Percentiles rank a stretch among this genome's conserved stretches.
phyloP scores from a whole-genome alignment of 23 tunicate genomes.

The Styela clava region DNA sequence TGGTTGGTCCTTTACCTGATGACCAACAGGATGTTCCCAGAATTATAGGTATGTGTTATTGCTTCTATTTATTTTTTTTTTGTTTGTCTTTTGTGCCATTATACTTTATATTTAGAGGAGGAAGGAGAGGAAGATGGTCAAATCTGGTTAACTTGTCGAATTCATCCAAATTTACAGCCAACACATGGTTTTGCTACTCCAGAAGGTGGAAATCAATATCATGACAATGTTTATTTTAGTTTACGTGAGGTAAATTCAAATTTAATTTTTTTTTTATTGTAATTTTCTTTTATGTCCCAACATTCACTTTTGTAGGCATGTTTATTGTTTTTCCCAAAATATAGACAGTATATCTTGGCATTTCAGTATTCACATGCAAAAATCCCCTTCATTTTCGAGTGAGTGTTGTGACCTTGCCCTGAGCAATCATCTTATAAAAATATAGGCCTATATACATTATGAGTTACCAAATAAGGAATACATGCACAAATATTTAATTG shows the following conservation, averaged over 20 bases:
- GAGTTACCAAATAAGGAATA: too few relatives aligned
- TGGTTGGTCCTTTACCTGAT: not conserved
- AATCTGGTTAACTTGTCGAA: not conserved
- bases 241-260: not conserved
- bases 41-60: not conserved
- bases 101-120: not conserved
- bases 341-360: too few relatives aligned
- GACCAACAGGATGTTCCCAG: not conserved
- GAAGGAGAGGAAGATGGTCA: not conserved
- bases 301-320: too few relatives aligned
- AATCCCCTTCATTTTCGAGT: too few relatives aligned
- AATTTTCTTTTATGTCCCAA: not conserved
- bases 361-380: too few relatives aligned
- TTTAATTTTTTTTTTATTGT: not conserved
- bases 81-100: too few relatives aligned
- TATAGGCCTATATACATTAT: too few relatives aligned
- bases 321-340: too few relatives aligned
- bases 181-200: conserved; percentile 16
- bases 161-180: conserved; percentile 7
- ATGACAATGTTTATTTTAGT: conserved; percentile 15
- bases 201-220: not conserved
- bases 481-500: too few relatives aligned
- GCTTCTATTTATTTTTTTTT: not conserved
- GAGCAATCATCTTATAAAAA: too few relatives aligned
- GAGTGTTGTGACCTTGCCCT: too few relatives aligned